phyloP scores from a whole-genome alignment of 1,140 invertebrate genomes.

The Drosophila bifasciata region DNA sequence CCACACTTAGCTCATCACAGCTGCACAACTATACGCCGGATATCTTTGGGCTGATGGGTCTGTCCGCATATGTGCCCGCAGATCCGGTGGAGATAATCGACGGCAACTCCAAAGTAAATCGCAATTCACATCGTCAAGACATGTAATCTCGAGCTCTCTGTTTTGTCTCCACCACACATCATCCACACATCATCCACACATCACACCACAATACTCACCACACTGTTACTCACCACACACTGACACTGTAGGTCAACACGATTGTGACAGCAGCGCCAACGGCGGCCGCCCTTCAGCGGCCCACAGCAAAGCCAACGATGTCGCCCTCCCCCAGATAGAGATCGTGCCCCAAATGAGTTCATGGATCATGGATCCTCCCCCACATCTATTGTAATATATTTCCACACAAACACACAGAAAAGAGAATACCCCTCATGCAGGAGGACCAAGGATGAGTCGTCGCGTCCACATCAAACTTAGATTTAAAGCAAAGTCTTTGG shows the following conservation, averaged over 20 bases:
- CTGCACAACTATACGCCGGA: conserved; percentile 78
- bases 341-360: background rate
- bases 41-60: conserved; percentile 84
- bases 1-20: conserved; percentile 76
- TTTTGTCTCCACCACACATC: conserved; percentile 34
- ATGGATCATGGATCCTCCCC: background rate
- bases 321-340: conserved; percentile 77
- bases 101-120: conserved; percentile 86
- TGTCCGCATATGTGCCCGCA: conserved; percentile 84
- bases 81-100: conserved; percentile 84
- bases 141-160: conserved; percentile 51
- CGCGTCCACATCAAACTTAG: conserved; percentile 1
- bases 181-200: background rate
- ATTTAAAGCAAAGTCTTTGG: conserved; percentile 16
- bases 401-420: conserved; percentile 6
- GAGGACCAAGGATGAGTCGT: conserved; percentile 14
- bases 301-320: conserved; percentile 67
- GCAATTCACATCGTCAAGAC: conserved; percentile 45
- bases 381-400: conserved; percentile 74
- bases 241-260: conserved; percentile 74
- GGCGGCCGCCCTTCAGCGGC: conserved; percentile 47
- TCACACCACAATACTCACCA: background rate
- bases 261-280: conserved; percentile 74
- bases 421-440: too few species aligned
- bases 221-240: conserved; percentile 7